phyloP scores from a whole-genome alignment of 2,888 invertebrate species.

The Reticulitermes lucifugus region DNA sequence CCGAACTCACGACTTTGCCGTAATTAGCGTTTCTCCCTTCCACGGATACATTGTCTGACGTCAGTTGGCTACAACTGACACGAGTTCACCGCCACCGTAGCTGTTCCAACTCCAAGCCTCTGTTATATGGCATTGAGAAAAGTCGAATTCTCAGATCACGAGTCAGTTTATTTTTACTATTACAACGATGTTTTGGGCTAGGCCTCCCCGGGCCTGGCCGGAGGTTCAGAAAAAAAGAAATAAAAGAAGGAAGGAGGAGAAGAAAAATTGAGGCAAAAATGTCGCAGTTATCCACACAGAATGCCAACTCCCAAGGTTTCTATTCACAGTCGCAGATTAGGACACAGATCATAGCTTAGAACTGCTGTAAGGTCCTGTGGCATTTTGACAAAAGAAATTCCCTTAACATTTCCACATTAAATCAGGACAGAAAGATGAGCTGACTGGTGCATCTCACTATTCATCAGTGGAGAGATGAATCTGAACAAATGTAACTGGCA shows the following conservation, averaged over 20 bases:
- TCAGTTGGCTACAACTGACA: background rate
- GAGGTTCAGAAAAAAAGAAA: background rate
- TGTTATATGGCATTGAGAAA: background rate
- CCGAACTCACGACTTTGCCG: background rate
- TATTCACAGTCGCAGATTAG: slow-evolving; percentile 18
- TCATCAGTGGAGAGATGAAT: background rate
- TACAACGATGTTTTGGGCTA: slow-evolving; percentile 12
- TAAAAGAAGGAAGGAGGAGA: background rate
- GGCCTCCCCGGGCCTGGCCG: background rate
- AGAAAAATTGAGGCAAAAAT: background rate
- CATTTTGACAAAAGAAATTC: background rate
- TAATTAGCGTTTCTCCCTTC: background rate
- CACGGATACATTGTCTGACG: background rate
- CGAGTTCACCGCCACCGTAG: background rate
- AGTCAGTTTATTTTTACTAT: slow-evolving; percentile 39
- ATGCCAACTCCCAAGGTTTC: slow-evolving; percentile 7
- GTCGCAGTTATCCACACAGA: background rate
- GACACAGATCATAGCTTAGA: background rate
- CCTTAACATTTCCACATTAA: background rate
- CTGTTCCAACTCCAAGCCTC: background rate
- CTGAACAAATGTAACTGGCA: background rate
- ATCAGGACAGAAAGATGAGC: background rate
- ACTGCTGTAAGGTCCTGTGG: background rate
- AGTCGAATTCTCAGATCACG: slow-evolving; percentile 28
- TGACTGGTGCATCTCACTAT: background rate